Evolutionary conservation across 2,797 vertebrate genomes (phyloP).

Genomic region (Peromyscus attwateri): DNA sequence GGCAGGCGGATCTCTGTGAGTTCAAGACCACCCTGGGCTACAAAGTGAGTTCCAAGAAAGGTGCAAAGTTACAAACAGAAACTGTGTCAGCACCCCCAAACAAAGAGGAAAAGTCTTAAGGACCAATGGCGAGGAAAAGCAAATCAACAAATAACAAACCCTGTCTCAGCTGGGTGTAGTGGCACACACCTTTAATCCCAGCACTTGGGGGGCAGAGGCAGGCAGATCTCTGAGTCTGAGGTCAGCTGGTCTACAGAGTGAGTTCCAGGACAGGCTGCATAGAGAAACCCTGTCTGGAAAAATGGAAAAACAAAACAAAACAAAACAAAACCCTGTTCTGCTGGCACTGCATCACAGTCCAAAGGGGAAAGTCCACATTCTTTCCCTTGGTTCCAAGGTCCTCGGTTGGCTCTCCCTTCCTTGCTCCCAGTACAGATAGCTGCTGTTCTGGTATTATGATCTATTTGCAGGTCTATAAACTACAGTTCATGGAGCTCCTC

Average conservation of each 20-base stretch:
- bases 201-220: neutral
- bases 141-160: neutral
- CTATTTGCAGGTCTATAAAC: neutral
- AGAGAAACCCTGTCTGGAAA: neutral
- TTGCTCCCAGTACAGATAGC: neutral
- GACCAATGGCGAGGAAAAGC: neutral
- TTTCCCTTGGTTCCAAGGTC: conserved; percentile 26
- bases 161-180: neutral
- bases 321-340: neutral
- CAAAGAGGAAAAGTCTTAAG: neutral
- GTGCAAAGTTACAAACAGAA: too few species aligned
- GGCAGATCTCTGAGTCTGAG: neutral
- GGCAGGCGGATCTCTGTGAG: too few species aligned
- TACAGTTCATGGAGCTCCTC: neutral
- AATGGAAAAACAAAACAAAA: neutral
- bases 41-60: too few species aligned
- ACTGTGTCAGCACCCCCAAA: neutral
- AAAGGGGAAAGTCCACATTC: conserved; percentile 57
- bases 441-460: conserved; percentile 22
- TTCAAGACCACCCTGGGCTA: too few species aligned
- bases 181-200: neutral
- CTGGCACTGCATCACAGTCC: neutral
- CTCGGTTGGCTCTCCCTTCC: neutral
- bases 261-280: neutral
- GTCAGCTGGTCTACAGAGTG: neutral